Percentiles rank a stretch among this genome's conserved stretches.
Evolutionary conservation across 2,888 invertebrate genomes (phyloP).

Genomic region (Leptinotarsa haldemani): DNA sequence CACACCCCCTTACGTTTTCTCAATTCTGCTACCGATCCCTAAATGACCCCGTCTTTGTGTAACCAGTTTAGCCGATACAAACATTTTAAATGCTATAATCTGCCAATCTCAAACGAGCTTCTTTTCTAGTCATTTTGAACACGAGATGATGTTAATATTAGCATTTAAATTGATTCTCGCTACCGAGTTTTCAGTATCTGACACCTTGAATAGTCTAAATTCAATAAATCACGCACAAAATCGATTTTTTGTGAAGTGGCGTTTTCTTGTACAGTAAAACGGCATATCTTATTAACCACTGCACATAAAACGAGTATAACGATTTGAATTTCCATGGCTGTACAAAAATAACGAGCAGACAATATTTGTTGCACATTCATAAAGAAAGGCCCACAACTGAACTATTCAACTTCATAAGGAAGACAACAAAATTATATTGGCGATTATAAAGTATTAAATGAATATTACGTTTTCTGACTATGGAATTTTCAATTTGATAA

Average conservation of each 20-base stretch:
- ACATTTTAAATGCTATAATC: constrained; percentile 41
- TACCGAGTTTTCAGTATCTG: constrained; percentile 44
- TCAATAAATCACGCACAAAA: constrained; percentile 44
- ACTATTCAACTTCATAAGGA: too few species aligned
- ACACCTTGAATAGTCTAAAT: constrained; percentile 34
- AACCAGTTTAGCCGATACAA: constrained; percentile 27
- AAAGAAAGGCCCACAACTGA: neutral
- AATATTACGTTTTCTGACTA: too few species aligned
- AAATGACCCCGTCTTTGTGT: constrained; percentile 19
- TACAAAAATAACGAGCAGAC: constrained; percentile 3
- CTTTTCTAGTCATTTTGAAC: constrained; percentile 36
- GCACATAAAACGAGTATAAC: constrained; percentile 16
- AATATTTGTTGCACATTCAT: neutral
- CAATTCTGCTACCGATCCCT: neutral
- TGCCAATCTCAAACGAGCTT: constrained; percentile 41
- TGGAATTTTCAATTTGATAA: too few species aligned
- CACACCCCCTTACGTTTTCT: too few species aligned
- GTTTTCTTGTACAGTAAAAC: constrained; percentile 3
- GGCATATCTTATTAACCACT: neutral
- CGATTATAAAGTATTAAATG: too few species aligned
- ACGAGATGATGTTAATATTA: constrained; percentile 45
- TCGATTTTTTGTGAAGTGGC: constrained; percentile 23
- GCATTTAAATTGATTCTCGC: constrained; percentile 49
- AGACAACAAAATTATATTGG: too few species aligned
- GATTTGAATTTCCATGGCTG: constrained; percentile 18